Conservation (phyloP, 2,113 vertebrate species). For the Pica pica region DNA sequence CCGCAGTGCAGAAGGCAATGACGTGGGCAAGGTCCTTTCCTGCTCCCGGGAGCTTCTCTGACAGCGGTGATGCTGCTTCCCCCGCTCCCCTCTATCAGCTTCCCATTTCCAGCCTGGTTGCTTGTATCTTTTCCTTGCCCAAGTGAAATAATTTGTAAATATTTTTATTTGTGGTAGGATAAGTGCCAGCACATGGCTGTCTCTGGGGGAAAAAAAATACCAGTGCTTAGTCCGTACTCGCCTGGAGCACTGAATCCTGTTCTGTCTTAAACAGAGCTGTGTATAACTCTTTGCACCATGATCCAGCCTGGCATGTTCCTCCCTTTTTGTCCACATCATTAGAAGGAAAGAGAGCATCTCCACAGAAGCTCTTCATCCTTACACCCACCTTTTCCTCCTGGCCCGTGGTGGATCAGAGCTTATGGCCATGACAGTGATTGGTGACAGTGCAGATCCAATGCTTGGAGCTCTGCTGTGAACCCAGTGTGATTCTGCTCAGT, state of each 20-base stretch:
- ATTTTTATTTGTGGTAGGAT: neutral
- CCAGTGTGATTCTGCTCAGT: neutral
- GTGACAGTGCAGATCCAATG: accelerated
- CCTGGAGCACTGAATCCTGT: neutral
- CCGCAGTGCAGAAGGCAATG: neutral
- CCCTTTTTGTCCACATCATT: neutral
- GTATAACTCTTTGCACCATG: neutral
- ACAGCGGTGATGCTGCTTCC: neutral
- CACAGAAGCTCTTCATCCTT: neutral
- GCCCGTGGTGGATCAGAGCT: accelerated
- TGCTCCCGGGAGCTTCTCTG: neutral
- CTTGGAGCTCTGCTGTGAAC: neutral
- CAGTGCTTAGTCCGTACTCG: neutral
- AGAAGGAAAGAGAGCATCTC: neutral
- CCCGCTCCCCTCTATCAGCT: neutral
- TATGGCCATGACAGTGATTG: neutral
- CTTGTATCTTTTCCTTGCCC: neutral
- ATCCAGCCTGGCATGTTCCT: neutral
- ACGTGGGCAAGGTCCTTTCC: neutral
- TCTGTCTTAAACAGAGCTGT: neutral
- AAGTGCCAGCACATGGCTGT: neutral
- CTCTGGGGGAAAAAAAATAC: neutral
- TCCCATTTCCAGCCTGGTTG: neutral
- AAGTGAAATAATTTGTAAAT: neutral
- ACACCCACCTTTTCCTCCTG: neutral